Base-by-base conservation (phyloP, 2,888 invertebrate genomes). In the Barypeithes pellucidus region DNA sequence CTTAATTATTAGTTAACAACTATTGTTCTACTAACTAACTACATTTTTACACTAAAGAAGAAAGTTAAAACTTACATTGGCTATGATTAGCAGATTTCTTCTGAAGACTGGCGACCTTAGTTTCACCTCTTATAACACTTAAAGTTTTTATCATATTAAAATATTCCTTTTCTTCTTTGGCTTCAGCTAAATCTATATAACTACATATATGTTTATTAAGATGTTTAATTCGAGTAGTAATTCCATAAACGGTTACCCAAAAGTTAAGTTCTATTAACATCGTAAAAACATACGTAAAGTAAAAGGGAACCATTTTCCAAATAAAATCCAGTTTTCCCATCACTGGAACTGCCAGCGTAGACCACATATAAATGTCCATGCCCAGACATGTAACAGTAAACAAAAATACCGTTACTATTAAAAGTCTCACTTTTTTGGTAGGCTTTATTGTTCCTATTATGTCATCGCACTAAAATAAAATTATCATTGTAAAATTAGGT, bases 321-420 rank as follows among this genome's bases (percentile, higher is more conserved):
- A 43, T 20, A 33, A 70, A 70, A 12, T 39, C 8, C 36, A 70
- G 52, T 12, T 16, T 14, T 3, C 67, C 67, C 12, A 45, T 57
- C 22, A 66, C 11, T 1, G 72, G 67, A 29, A 67, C 36, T 3
- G 63, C 54, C 4, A 70, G 36, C 41, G 47, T 24, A 22, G 69
- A 52, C 73, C 73, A 73, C 73, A 66, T 65, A 18, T 70, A 73
- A 20, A 70, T 61, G 20, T 73, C 73, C 54, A 68, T 24, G n/a
- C 66, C 70, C 33, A 73, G 20, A 33, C 73, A 73, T n/a, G 45
- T 63, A 47, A 73, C 60, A 9, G 73, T 70, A 20, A 73, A 60
- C 8, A 50, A 9, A 41, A 68, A 65, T 3, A 47, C 50, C 5
- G 50, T 8, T 1, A 59, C 5, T 50, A 69, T 57, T 3, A 59